Percentiles rank a stretch among this genome's conserved stretches.
Conservation (phyloP, 2,888 invertebrate species). For the Cosmia trapezina region DNA sequence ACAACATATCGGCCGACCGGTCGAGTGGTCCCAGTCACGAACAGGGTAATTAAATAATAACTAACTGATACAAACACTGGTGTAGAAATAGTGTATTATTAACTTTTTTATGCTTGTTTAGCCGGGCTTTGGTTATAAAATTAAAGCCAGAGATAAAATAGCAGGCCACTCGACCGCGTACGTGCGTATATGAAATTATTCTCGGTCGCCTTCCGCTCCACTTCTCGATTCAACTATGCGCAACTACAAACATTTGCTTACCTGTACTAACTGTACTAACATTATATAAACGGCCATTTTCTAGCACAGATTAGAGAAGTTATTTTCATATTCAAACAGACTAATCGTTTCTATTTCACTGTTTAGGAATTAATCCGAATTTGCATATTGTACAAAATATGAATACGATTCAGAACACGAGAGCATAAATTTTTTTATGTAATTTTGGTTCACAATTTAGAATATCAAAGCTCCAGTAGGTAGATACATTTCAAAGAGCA, state of each 20-base stretch:
- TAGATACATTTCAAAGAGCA: slow-evolving; percentile 37
- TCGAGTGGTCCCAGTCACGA: slow-evolving; percentile 15
- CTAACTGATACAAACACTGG: slow-evolving; percentile 44
- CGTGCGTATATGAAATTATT: slow-evolving; percentile 67
- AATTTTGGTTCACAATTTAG: slow-evolving; percentile 17
- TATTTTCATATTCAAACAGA: not conserved
- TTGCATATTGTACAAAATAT: not conserved
- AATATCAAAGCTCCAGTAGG: slow-evolving; percentile 34
- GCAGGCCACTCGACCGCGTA: slow-evolving; percentile 47
- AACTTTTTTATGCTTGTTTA: slow-evolving; percentile 57
- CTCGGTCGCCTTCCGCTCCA: slow-evolving; percentile 51
- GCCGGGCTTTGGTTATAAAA: slow-evolving; percentile 43
- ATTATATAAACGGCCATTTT: slow-evolving; percentile 23
- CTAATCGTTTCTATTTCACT: not conserved
- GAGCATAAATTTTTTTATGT: not conserved
- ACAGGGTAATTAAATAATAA: slow-evolving; percentile 46
- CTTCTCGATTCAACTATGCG: slow-evolving; percentile 56
- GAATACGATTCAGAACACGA: not conserved
- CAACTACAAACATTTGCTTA: slow-evolving; percentile 41
- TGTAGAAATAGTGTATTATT: slow-evolving; percentile 47
- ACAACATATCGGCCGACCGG: slow-evolving; percentile 14
- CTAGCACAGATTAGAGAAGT: not conserved
- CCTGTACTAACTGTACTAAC: slow-evolving; percentile 29
- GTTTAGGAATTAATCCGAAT: not conserved
- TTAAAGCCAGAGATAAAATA: slow-evolving; percentile 68